Base-by-base conservation (phyloP, 2,888 invertebrate species). In the Aspidiotus destructor region DNA sequence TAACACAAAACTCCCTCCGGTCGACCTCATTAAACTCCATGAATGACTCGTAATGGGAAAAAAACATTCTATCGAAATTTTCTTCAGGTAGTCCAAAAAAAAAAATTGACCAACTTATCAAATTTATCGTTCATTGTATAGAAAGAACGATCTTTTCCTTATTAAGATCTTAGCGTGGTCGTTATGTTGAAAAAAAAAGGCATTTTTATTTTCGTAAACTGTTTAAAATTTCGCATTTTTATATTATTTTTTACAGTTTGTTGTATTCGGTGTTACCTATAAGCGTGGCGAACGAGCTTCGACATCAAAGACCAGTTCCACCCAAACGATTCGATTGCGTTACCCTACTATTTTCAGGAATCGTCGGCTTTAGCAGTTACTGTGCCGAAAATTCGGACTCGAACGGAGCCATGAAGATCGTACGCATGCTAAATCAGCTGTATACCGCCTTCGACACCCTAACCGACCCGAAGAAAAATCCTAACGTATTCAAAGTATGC, bases 371-470 rank as follows among this genome's bases (percentile, higher is more conserved):
- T 76, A 85, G 88, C 40, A 87, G 89, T 74, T 93, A 93, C 77
- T 95, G 95, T 76, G 90, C 93, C 2, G 84, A 86, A 57, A 86
- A 95, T 77, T 90, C 94, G 0, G 95, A 95, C 77, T 88, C 92
- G 8, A 86, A 86, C 73, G 94, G 94, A 0, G 95, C 94, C 58
- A 95, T 95, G 92, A 93, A 93, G 81, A 95, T 96, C 72, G 95
- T 96, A 9, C 85, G 89, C 78, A 88, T 95, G 85, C 84, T 96
- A 62, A 96, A 96, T 78, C 87, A 90, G 76, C 82, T 96, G 72
- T 96, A 96, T 77, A 95, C 93, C 0, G 88, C 92, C 6, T 95
- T 95, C 75, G 96, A 96, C 79, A 92, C 89, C 54, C 82, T 96
- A 55, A 92, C 95, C 10, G 94, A 95, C 78, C 91, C 92, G 7